phyloP scores from a whole-genome alignment of 2,888 invertebrate genomes.

The Acronicta psi region DNA sequence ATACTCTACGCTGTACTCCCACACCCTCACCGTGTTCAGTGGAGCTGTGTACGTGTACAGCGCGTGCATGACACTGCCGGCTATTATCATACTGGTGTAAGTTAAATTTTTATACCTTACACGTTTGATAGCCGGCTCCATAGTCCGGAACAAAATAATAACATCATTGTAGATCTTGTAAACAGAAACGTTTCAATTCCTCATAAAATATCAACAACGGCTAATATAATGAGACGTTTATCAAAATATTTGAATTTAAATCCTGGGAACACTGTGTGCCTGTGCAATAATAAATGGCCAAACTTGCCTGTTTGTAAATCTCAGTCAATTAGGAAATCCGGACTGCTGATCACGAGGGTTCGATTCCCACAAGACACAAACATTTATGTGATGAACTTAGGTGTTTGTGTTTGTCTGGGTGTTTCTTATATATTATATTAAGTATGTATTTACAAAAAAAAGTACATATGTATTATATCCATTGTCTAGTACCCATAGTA shows the following conservation, averaged over 20 bases:
- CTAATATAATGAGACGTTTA: not conserved
- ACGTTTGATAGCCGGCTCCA: too few species aligned
- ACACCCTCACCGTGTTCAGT: slow-evolving; percentile 70
- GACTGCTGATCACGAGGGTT: too few species aligned
- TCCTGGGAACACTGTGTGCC: slow-evolving; percentile 1
- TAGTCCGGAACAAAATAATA: too few species aligned
- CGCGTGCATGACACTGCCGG: slow-evolving; percentile 74
- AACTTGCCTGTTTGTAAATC: not conserved
- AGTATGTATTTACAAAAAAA: too few species aligned
- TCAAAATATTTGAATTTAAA: slow-evolving; percentile 17
- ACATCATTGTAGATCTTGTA: slow-evolving; percentile 2
- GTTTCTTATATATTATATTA: too few species aligned
- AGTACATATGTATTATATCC: too few species aligned
- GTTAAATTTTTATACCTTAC: slow-evolving; percentile 54
- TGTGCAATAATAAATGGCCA: not conserved
- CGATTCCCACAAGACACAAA: too few species aligned
- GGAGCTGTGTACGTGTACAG: slow-evolving; percentile 81
- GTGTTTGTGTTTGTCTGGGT: too few species aligned
- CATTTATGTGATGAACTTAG: too few species aligned
- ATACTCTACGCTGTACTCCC: slow-evolving; percentile 76
- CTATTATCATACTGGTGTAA: slow-evolving; percentile 76
- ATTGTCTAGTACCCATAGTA: too few species aligned
- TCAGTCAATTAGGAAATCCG: not conserved
- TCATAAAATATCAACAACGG: slow-evolving; percentile 4
- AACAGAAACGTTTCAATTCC: slow-evolving; percentile 7